Evolutionary conservation across 1,140 invertebrate species (phyloP), one percentile per base, ranked within the genome.

Genomic region (Neelides sp.): DNA sequence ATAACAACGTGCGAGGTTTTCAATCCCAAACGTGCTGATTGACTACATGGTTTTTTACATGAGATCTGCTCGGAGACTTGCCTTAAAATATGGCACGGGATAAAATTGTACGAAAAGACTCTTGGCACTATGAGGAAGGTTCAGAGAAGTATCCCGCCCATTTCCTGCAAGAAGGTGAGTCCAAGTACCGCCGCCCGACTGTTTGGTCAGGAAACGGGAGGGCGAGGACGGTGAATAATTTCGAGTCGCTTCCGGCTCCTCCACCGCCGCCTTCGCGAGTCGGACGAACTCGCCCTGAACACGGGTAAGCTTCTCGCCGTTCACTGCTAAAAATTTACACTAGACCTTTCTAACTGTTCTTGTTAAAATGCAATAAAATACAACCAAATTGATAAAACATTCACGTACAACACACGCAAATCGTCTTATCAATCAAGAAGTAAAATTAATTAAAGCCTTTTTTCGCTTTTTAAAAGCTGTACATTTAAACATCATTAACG

Each of bases 161-260:
- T 60, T 71, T 83, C 67, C 46, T 75, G 66, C 79, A 78, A 57
- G 77, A 75, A 52, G 83, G 76, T 50, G 78, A 77, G 65, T 86
- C 54, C 52, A 63, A 82, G 68, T 89, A 84, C 51, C 85, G 73
- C 58, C 85, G 71, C 52, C 84, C 85, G 62, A 88, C 78, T 67
- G 86, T 85, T 73, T 89, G 85, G 71, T 90, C 86, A 63, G 85
- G 84, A 71, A 90, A 90, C 57, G 85, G 86, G 62, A 90, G 76
- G 52, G 86, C 86, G 68, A 90, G 76, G 54, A 90, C 76, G 48
- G 84, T 88, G 73, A 87, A 85, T 83, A 88, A 62, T 83, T 61
- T 61, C 23, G 59, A 61, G 4, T 52, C 56, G 20, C 17, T 23
- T 45, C 27, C 44, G 30, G 39, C 28, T 45, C 28, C 28, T 13